phyloP scores from a whole-genome alignment of 2,797 vertebrate species.

The Hybognathus amarus region DNA sequence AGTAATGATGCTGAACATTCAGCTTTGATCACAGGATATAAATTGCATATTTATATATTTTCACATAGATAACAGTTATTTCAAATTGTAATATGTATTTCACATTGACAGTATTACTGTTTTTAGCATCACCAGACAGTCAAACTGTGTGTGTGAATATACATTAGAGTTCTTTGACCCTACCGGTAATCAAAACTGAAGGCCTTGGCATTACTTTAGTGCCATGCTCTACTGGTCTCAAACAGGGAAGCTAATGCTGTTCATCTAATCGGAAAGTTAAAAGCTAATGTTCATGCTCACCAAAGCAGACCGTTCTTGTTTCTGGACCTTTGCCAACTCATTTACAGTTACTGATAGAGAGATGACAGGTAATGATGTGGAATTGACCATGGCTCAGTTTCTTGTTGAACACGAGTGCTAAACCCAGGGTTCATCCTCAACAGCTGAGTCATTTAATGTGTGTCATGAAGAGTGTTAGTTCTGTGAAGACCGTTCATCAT shows the following conservation, averaged over 20 bases:
- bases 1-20: background rate
- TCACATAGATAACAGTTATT: background rate
- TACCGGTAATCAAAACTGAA: background rate
- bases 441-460: background rate
- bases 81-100: background rate
- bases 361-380: background rate
- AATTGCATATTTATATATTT: background rate
- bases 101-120: background rate
- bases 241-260: background rate
- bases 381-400: background rate
- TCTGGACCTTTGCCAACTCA: background rate
- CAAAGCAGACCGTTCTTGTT: background rate
- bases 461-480: background rate
- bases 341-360: background rate
- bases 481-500: background rate
- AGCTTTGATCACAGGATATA: background rate
- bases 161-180: background rate
- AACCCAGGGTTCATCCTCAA: background rate
- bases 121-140: background rate
- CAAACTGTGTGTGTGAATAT: background rate
- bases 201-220: background rate
- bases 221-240: background rate
- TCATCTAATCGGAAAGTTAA: conserved; percentile 9
- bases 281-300: background rate
- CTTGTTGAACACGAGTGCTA: background rate